Conservation (phyloP, 1,140 invertebrate genomes). For the Rhagoletis pomonella region DNA sequence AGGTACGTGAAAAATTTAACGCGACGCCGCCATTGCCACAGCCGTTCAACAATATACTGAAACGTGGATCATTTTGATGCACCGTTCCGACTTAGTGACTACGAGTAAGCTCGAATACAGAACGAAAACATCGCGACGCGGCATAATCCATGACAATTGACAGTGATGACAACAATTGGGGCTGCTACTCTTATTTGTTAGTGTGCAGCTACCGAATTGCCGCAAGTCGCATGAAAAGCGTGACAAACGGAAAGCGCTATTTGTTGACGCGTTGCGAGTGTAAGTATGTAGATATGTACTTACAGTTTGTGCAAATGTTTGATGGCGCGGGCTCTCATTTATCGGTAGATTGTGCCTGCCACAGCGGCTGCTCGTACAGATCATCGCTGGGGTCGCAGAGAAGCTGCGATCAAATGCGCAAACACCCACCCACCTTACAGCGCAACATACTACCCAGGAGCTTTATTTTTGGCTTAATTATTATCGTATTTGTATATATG, state of each 20-base stretch:
- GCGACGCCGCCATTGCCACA: slow-evolving; percentile 12
- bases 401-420: neutral
- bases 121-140: neutral
- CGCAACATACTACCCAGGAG: neutral
- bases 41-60: slow-evolving; percentile 9
- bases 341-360: neutral
- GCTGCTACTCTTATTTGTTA: neutral
- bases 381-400: neutral
- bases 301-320: neutral
- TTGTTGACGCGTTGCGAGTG: slow-evolving; percentile 20
- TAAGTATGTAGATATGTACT: neutral
- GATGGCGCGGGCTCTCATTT: neutral
- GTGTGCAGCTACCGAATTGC: neutral
- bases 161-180: slow-evolving; percentile 36
- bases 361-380: neutral
- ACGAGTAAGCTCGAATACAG: neutral
- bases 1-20: slow-evolving; percentile 14
- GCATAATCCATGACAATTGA: slow-evolving; percentile 50
- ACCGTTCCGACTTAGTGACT: slow-evolving; percentile 11
- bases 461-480: neutral
- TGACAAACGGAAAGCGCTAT: slow-evolving; percentile 48
- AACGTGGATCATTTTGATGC: slow-evolving; percentile 14
- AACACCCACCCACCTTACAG: neutral
- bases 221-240: slow-evolving; percentile 44
- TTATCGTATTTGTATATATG: neutral